Conservation (phyloP, 2,888 invertebrate genomes). For the Hemicrepidius hirtus region DNA sequence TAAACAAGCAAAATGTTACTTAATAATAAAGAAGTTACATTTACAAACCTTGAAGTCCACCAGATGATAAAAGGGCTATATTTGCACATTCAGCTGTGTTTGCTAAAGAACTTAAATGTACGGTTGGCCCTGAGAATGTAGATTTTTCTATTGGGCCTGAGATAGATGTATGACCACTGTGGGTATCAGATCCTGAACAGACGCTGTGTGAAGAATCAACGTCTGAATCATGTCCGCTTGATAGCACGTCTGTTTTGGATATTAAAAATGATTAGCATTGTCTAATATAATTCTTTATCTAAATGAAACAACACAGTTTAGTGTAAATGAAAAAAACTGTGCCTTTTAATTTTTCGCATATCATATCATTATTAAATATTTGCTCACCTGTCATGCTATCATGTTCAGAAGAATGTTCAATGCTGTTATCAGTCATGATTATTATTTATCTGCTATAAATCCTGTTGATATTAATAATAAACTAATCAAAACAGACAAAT, state of each 20-base stretch:
- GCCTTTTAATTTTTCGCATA: too few species aligned
- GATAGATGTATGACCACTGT: constrained; percentile 69
- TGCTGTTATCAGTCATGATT: constrained; percentile 44
- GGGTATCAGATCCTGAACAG: constrained; percentile 68
- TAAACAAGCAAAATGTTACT: constrained; percentile 40
- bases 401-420: constrained; percentile 37
- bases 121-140: constrained; percentile 65
- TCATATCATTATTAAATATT: constrained; percentile 17
- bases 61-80: constrained; percentile 27
- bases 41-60: constrained; percentile 31
- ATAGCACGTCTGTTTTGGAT: constrained; percentile 32
- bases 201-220: constrained; percentile 69
- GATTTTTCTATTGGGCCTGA: constrained; percentile 68
- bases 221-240: constrained; percentile 67
- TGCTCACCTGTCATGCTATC: constrained; percentile 44
- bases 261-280: background rate
- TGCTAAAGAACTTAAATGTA: constrained; percentile 62
- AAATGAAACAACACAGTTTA: background rate
- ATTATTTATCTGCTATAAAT: constrained; percentile 14
- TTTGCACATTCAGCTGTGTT: constrained; percentile 53
- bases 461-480: background rate
- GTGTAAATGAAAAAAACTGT: background rate
- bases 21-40: background rate
- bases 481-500: background rate
- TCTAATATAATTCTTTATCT: background rate